Evolutionary conservation across 2,797 vertebrate species (phyloP).

Genomic region (Geotrypetes seraphini): DNA sequence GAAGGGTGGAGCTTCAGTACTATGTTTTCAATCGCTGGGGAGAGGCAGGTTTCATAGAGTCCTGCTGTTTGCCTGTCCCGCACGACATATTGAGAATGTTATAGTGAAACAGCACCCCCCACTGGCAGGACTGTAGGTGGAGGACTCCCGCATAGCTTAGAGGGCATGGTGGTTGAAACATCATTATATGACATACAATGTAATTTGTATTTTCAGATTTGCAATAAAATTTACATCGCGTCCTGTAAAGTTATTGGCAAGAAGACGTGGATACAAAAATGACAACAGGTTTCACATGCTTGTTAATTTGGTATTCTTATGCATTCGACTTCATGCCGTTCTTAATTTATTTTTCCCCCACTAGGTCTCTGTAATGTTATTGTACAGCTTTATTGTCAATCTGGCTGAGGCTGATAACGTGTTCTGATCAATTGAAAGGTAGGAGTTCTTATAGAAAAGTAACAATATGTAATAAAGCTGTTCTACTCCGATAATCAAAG

Average conservation of each 20-base stretch:
- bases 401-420: constrained; percentile 36
- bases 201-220: constrained; percentile 8
- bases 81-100: no score
- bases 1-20: no score
- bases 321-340: constrained; percentile 10
- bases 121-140: no score
- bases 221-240: constrained; percentile 8
- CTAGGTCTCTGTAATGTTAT: constrained; percentile 9
- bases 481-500: constrained; percentile 46
- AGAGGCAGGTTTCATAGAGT: no score
- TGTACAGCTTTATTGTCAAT: constrained; percentile 37
- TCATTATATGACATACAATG: constrained; percentile 1
- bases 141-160: no score
- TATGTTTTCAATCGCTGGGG: no score
- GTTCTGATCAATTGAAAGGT: constrained; percentile 35
- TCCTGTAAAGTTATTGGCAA: constrained; percentile 5
- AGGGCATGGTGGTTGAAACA: no score
- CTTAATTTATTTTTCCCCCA: constrained; percentile 20
- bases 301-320: constrained; percentile 29
- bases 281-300: constrained; percentile 5
- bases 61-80: no score
- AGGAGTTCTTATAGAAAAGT: constrained; percentile 40
- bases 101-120: no score
- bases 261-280: constrained; percentile 23
- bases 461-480: constrained; percentile 44